phyloP scores from a whole-genome alignment of 2,888 invertebrate genomes.

The Calameuta filiformis region DNA sequence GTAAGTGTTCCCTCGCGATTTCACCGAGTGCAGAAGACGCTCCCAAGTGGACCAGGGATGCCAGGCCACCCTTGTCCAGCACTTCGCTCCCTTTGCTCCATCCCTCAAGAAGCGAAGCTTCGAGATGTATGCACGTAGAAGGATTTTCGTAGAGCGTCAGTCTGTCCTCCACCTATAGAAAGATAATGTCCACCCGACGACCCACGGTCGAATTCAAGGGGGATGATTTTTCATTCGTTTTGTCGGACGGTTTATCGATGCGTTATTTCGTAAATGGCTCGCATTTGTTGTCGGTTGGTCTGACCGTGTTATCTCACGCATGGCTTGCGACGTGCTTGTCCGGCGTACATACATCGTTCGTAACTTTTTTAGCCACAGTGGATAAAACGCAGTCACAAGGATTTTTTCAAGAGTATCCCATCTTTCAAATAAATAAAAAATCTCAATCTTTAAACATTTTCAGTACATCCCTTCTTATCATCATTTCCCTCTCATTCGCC shows the following conservation, averaged over 20 bases:
- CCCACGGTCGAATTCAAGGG: slow-evolving; percentile 15
- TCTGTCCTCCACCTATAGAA: neutral
- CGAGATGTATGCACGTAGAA: too few species aligned
- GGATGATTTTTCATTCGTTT: slow-evolving; percentile 36
- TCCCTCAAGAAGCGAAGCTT: too few species aligned
- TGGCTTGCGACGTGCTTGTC: slow-evolving; percentile 30
- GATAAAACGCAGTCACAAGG: too few species aligned
- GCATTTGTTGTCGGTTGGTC: slow-evolving; percentile 33
- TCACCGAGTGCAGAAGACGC: neutral
- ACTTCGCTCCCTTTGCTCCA: too few species aligned
- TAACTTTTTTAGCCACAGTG: too few species aligned
- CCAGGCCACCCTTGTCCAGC: too few species aligned
- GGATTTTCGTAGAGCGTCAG: neutral
- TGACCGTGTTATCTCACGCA: slow-evolving; percentile 39
- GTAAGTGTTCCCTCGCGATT: neutral
- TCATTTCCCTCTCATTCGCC: neutral
- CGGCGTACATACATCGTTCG: neutral
- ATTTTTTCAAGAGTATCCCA: too few species aligned
- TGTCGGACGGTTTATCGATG: slow-evolving; percentile 44
- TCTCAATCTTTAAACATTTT: too few species aligned
- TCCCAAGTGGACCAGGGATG: too few species aligned
- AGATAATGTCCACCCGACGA: neutral
- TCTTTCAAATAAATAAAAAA: too few species aligned
- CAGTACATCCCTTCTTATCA: neutral
- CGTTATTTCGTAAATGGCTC: slow-evolving; percentile 50